These are phyloP conservation scores for Sisor rabdophorus DNA, from an alignment of 2,113 vertebrate species.

Conservation along the genomic window DNA sequence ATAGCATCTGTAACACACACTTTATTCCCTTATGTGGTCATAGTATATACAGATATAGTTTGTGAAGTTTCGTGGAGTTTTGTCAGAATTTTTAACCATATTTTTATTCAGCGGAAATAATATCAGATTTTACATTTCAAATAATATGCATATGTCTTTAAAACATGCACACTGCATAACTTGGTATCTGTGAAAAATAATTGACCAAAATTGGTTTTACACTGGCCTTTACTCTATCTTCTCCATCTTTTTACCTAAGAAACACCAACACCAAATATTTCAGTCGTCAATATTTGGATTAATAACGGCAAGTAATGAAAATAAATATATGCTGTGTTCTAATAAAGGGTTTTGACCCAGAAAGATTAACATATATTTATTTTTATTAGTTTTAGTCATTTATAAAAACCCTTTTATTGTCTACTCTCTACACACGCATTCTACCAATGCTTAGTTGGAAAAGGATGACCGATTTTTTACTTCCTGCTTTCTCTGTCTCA, in stretches of 20 bases:
- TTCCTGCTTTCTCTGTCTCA: no score
- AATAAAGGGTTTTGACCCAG: no score
- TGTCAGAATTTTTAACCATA: not conserved
- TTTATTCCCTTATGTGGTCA: slow-evolving; percentile 65
- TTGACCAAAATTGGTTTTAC: not conserved
- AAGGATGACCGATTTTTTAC: no score
- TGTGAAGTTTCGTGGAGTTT: slow-evolving; percentile 39
- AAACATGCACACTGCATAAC: not conserved
- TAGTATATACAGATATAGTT: slow-evolving; percentile 55
- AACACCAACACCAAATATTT: slow-evolving; percentile 7
- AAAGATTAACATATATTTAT: no score
- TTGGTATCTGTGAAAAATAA: not conserved
- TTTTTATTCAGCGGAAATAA: not conserved
- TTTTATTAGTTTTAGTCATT: no score
- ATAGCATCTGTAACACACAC: slow-evolving; percentile 61
- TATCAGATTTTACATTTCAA: not conserved
- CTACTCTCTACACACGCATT: no score
- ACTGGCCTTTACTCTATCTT: not conserved
- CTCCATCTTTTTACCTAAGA: slow-evolving; percentile 19
- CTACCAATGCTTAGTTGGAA: no score
- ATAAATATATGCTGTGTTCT: not conserved
- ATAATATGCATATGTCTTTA: not conserved
- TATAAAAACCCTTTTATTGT: no score
- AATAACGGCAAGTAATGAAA: not conserved
- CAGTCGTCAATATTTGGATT: not conserved